phyloP scores from a whole-genome alignment of 2,797 vertebrate species.

The Danio tinwini region DNA sequence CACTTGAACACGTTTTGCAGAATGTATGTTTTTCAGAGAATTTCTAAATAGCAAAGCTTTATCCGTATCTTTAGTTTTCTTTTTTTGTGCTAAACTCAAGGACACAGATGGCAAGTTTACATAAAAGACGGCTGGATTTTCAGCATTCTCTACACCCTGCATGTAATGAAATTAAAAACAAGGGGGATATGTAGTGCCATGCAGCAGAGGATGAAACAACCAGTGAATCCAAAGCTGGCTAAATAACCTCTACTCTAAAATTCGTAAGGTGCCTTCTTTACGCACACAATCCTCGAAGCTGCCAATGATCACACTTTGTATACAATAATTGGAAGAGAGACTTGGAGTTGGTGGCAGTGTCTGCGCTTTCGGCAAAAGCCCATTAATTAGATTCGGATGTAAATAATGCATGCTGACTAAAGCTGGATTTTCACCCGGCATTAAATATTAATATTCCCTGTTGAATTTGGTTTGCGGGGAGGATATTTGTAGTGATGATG shows the following conservation, averaged over 20 bases:
- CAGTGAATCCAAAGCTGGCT: conserved; percentile 59
- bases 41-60: not conserved
- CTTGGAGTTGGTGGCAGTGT: conserved; percentile 43
- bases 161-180: conserved; percentile 62
- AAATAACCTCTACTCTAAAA: conserved; percentile 59
- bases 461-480: conserved; percentile 56
- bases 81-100: conserved; percentile 5
- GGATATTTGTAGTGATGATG: conserved; percentile 60
- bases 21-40: not conserved
- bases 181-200: conserved; percentile 32
- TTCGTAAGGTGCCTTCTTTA: conserved; percentile 30
- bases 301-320: conserved; percentile 13
- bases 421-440: conserved; percentile 70
- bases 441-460: conserved; percentile 70
- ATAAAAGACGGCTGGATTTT: conserved; percentile 26
- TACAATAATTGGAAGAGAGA: conserved; percentile 46
- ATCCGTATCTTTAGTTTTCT: not conserved
- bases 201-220: conserved; percentile 64
- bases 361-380: conserved; percentile 39
- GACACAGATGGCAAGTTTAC: conserved; percentile 7
- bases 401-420: conserved; percentile 79
- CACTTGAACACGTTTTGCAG: not conserved
- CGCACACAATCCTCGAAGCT: not conserved
- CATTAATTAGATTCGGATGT: conserved; percentile 76
- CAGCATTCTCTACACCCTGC: conserved; percentile 33